Conservation (phyloP, 2,113 vertebrate genomes). For the Myanophis thanlyinensis region DNA sequence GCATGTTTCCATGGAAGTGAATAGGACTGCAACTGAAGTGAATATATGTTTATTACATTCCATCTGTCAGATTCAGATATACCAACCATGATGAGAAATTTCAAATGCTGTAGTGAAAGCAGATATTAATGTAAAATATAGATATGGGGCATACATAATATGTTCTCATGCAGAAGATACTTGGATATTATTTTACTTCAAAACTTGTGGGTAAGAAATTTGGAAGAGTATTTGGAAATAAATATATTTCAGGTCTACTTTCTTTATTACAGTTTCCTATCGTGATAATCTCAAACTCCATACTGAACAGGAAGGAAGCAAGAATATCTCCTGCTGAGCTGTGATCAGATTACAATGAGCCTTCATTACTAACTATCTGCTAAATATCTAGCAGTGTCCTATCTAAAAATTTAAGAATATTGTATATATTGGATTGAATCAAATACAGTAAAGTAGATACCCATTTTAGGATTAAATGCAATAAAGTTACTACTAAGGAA, state of each 20-base stretch:
- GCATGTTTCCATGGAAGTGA: not conserved
- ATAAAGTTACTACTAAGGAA: constrained; percentile 39
- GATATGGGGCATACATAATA: not conserved
- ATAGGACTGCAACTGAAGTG: not conserved
- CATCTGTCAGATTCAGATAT: not conserved
- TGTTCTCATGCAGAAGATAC: not conserved
- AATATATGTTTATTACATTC: not conserved
- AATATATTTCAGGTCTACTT: not conserved
- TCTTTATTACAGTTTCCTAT: not conserved
- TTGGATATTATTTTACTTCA: not conserved
- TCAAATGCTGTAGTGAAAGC: not conserved
- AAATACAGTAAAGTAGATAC: not conserved
- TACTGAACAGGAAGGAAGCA: not conserved
- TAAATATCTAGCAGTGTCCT: not conserved
- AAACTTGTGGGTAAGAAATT: not conserved
- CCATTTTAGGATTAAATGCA: not conserved
- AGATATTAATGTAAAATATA: not conserved
- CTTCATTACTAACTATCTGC: not conserved
- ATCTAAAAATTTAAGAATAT: fast-evolving
- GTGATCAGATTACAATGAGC: not conserved
- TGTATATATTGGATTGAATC: not conserved
- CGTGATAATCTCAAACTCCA: not conserved
- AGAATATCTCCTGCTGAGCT: not conserved
- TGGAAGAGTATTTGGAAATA: not conserved
- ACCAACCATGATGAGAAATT: not conserved